Base-by-base conservation (phyloP, 2,797 vertebrate genomes). In the Mormyrops attenuatus region DNA sequence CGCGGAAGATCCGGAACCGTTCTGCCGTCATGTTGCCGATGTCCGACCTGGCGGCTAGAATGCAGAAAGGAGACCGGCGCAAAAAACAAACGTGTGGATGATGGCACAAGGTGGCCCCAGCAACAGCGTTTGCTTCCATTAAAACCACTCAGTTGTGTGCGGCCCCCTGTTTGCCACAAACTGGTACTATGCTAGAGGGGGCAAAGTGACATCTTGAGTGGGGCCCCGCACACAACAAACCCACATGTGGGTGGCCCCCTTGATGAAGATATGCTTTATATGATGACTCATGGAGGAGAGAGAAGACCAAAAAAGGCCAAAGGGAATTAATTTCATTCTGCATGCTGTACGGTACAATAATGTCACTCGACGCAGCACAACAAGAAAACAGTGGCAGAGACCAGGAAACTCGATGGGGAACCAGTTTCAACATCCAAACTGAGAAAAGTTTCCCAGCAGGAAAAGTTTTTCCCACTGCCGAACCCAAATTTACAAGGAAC, bases 1-100 rank as follows among this genome's bases (percentile, higher is more conserved):
- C 97, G 15, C 98, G 95, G 95, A 98, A 99, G 89, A 99, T 98
- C 34, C 98, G 96, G 92, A 98, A 98, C 88, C 96, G 95, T 91
- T 99, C 98, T 1, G 96, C 95, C 0, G 97, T 96, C 73, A 96
- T 93, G 66, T 93, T 96, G 91, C 91, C 95, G 57, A 94, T 7
- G 0, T 98, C 97, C 0, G 95, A 93, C 69, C 96, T 95, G 52
- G 94, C 95, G 0, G 97, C 96, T 97, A 93, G 13, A 38, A 53
- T 11, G 17, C 30, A 88, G 8, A 60, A 11, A 20, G 38, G n/a
- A 82, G 17, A 47, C 20, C 7, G 1, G 77, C 7, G 77, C 38
- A 44, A 84, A 84, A 44, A 22, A 47, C 38, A 82, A 8, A 26
- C 13, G 13, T 17, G 34, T 34, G 73, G 73, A 41, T 8, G 15